A percentile compares a stretch with the other conserved stretches of the same genome.
These are phyloP conservation scores for Drosophila glabriapex DNA, from an alignment of 2,888 invertebrate species.

Conservation along the genomic window DNA sequence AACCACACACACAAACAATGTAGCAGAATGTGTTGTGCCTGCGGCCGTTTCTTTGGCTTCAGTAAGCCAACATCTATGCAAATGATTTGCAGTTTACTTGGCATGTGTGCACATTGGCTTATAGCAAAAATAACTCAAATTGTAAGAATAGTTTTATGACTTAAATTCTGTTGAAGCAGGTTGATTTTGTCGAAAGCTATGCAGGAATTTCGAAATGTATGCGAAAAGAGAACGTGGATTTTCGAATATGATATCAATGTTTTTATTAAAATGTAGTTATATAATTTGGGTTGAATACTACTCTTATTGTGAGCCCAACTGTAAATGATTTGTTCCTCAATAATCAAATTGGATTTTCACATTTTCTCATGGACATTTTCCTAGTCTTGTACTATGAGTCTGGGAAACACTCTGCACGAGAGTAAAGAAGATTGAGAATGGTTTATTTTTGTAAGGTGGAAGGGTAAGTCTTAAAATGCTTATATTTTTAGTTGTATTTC, in stretches of 20 bases:
- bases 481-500: not conserved
- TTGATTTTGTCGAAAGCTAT: not conserved
- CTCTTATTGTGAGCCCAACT: not conserved
- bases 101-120: conserved; percentile 5
- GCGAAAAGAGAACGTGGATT: not conserved
- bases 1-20: conserved; percentile 14
- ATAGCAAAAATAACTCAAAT: not conserved
- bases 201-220: not conserved
- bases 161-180: not conserved
- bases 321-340: not conserved
- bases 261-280: not conserved
- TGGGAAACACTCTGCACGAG: not conserved
- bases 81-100: conserved; percentile 27
- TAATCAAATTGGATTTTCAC: not conserved
- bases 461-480: not conserved
- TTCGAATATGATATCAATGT: not conserved
- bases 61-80: conserved; percentile 36
- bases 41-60: not conserved
- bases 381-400: not conserved
- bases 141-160: not conserved
- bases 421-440: not conserved
- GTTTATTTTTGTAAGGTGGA: not conserved
- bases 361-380: not conserved
- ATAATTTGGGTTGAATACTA: not conserved
- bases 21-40: conserved; percentile 14